These are phyloP conservation scores for Rhipidura dahli DNA, from an alignment of 2,113 vertebrate species.

Conservation along the genomic window DNA sequence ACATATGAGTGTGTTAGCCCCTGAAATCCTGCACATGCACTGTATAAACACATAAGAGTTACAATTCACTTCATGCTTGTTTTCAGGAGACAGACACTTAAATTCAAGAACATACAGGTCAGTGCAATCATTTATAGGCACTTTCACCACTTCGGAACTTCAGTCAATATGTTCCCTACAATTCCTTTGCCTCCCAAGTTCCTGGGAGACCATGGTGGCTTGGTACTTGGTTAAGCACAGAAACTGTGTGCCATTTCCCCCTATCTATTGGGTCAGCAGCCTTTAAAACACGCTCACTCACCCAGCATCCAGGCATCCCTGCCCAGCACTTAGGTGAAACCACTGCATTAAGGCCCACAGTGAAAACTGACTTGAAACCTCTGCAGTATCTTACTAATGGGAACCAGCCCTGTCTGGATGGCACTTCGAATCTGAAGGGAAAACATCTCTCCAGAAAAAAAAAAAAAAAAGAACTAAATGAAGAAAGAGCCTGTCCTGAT, in stretches of 20 bases:
- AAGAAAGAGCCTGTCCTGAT: not conserved
- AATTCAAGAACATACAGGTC: not conserved
- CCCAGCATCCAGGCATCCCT: not conserved
- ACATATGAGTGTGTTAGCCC: accelerated
- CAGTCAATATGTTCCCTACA: accelerated
- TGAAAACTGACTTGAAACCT: not conserved
- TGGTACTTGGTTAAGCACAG: not conserved
- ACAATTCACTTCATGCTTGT: not conserved
- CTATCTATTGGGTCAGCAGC: not conserved
- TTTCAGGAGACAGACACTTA: not conserved
- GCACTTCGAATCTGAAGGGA: not conserved
- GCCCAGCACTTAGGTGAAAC: not conserved
- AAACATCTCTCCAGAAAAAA: not conserved
- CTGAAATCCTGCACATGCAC: not conserved
- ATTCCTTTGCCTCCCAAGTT: not conserved
- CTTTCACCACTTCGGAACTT: not conserved
- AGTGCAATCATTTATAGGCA: not conserved
- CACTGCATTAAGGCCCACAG: no score
- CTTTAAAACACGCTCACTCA: not conserved
- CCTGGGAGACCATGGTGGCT: not conserved
- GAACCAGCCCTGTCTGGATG: not conserved
- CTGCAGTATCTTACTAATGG: not conserved
- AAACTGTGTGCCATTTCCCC: not conserved
- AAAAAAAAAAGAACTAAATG: not conserved
- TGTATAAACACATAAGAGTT: not conserved